Evolutionary conservation across 2,888 invertebrate species (phyloP), one percentile per base, ranked within the genome.

Genomic region (Nudaria mundana): DNA sequence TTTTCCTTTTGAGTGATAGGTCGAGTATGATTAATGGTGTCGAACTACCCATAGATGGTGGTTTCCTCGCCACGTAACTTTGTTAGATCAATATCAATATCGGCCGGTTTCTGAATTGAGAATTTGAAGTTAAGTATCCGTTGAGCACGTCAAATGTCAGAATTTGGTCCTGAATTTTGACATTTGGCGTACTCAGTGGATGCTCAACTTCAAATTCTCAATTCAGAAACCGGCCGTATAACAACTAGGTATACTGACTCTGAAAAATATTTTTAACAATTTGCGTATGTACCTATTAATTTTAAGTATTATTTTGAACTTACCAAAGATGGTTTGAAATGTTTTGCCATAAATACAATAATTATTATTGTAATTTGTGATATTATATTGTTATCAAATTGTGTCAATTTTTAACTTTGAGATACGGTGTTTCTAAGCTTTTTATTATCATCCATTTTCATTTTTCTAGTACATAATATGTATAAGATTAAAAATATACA

Each of bases 21-120:
- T 92, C 97, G 3, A 92, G 92, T 38, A 96, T 97, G 93, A 93
- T 97, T 36, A 95, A 91, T 54, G 97, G 97, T 3, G 90, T 91
- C 5, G 90, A 91, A 35, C 76, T 97, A 37, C 94, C 95, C 0
- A 90, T 97, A 22, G 97, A 98, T 67, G 97, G 97, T 14, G 97
- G 97, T 44, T 92, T 90, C 66, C 82, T 90, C 28, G 91, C 91
- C 25, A 84, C 86, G 76, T 90, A 85, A 74, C 49, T 40, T 25
- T 33, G 18, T 35, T n/a, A n/a, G n/a, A n/a, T n/a, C n/a, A n/a
- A n/a, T n/a, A n/a, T n/a, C n/a, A n/a, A n/a, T n/a, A n/a, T n/a
- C n/a, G n/a, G n/a, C n/a, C n/a, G n/a, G n/a, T n/a, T n/a, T n/a
- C n/a, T n/a, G n/a, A n/a, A n/a, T n/a, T n/a, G n/a, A n/a, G n/a